These are phyloP conservation scores for Novumbra hubbsi DNA, from an alignment of 2,797 vertebrate genomes.

Conservation along the genomic window DNA sequence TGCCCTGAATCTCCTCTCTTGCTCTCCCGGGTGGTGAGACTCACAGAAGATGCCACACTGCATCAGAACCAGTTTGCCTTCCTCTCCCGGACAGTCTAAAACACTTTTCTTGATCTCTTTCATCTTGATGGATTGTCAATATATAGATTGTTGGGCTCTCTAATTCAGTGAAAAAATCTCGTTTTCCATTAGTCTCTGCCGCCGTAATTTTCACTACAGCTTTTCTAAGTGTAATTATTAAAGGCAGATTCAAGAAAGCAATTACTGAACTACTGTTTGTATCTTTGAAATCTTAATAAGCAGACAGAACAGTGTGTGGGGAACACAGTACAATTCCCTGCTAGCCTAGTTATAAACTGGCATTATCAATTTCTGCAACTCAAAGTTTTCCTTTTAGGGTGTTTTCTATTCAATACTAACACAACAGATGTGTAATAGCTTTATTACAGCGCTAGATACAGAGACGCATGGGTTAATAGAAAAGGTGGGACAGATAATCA, in stretches of 20 bases:
- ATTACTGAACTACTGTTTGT: slow-evolving; percentile 92
- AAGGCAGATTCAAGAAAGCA: slow-evolving; percentile 99
- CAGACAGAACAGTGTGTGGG: slow-evolving; percentile 63
- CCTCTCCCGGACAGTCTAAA: slow-evolving; percentile 86
- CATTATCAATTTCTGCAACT: not conserved
- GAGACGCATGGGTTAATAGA: not conserved
- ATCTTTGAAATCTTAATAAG: slow-evolving; percentile 98
- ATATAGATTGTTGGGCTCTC: slow-evolving; percentile 94
- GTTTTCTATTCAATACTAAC: not conserved
- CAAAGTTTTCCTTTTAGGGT: not conserved
- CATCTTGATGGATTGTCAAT: slow-evolving; percentile 97
- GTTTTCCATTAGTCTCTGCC: slow-evolving; percentile 99
- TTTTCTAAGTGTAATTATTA: slow-evolving; percentile 97
- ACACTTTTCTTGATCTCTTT: slow-evolving; percentile 96
- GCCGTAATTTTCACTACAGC: slow-evolving; percentile 83
- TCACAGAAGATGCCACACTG: slow-evolving; percentile 65
- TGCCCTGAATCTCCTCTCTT: slow-evolving; percentile 3
- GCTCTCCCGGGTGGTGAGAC: slow-evolving; percentile 7
- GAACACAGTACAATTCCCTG: slow-evolving; percentile 20
- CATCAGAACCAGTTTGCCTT: slow-evolving; percentile 85
- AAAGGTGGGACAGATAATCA: not conserved
- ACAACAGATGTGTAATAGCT: not conserved
- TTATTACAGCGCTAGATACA: not conserved
- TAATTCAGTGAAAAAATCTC: slow-evolving; percentile 99
- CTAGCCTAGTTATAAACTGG: not conserved